Conservation (phyloP, 2,113 vertebrate genomes). For the Thymallus thymallus region DNA sequence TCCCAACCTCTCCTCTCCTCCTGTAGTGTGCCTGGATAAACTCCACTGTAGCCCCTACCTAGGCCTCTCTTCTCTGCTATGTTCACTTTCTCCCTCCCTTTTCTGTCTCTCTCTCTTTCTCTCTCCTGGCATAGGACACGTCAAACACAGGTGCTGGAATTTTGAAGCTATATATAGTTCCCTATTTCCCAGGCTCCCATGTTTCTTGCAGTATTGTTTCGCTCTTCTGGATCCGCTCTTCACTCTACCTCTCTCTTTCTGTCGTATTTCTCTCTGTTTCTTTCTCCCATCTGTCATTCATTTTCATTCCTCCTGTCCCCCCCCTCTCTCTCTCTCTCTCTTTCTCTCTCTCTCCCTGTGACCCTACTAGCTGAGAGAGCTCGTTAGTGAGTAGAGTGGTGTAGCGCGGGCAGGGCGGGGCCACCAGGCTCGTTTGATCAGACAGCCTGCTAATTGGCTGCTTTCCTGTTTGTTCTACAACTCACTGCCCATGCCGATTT, state of each 20-base stretch:
- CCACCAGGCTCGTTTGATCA: not conserved
- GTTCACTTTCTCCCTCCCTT: no score
- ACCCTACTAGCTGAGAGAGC: slow-evolving; percentile 5
- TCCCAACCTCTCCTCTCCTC: not conserved
- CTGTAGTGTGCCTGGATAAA: not conserved
- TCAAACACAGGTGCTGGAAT: no score
- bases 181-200: not conserved
- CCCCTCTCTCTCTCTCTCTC: not conserved
- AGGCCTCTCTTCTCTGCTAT: no score
- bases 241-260: no score
- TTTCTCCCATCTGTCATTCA: not conserved
- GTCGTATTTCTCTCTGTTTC: not conserved
- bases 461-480: not conserved
- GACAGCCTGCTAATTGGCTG: not conserved
- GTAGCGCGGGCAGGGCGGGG: not conserved
- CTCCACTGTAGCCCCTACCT: not conserved
- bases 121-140: no score
- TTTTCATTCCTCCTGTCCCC: not conserved
- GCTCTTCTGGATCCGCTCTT: not conserved
- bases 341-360: no score
- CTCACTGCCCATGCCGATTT: not conserved
- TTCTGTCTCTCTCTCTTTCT: no score
- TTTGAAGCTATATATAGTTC: not conserved
- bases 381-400: not conserved
- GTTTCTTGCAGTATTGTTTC: not conserved